A percentile compares a stretch with the other conserved stretches of the same genome.
phyloP scores from a whole-genome alignment of 2,113 vertebrate species.

The Tupaia tana region DNA sequence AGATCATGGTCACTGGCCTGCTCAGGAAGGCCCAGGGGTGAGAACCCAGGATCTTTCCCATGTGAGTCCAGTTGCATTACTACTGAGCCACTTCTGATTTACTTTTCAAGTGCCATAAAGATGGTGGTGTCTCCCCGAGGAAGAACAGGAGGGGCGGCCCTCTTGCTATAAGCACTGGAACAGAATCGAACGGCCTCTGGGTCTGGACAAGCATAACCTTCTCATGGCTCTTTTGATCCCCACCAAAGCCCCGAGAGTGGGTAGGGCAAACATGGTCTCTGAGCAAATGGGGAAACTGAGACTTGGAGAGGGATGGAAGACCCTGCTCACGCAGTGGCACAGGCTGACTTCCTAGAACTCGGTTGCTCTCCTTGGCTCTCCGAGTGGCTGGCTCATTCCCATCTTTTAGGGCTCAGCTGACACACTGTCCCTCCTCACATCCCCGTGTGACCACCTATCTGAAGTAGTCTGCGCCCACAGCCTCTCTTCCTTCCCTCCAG shows the following conservation, averaged over 20 bases:
- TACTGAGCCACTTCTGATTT: neutral
- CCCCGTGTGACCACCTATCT: neutral
- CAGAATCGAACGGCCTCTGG: neutral
- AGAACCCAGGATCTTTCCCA: too few species aligned
- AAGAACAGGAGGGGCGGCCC: neutral
- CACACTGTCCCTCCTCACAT: neutral
- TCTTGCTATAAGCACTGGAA: neutral
- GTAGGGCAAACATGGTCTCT: neutral
- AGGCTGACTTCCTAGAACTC: neutral
- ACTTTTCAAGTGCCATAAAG: neutral
- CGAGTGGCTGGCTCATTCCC: neutral
- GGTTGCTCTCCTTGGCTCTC: neutral
- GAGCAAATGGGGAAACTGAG: neutral
- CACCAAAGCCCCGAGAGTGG: neutral
- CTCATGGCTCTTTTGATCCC: neutral
- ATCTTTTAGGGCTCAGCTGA: neutral
- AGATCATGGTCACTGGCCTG: too few species aligned
- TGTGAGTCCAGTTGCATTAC: too few species aligned
- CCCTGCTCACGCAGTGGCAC: neutral
- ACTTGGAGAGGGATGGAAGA: neutral
- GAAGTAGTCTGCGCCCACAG: fast-evolving
- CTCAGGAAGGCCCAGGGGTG: too few species aligned
- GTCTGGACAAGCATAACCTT: neutral
- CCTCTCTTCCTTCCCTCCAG: neutral
- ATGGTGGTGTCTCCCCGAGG: neutral